Percentiles rank a stretch among this genome's conserved stretches.
Conservation (phyloP, 2,888 invertebrate genomes). For the Drosophila yooni region DNA sequence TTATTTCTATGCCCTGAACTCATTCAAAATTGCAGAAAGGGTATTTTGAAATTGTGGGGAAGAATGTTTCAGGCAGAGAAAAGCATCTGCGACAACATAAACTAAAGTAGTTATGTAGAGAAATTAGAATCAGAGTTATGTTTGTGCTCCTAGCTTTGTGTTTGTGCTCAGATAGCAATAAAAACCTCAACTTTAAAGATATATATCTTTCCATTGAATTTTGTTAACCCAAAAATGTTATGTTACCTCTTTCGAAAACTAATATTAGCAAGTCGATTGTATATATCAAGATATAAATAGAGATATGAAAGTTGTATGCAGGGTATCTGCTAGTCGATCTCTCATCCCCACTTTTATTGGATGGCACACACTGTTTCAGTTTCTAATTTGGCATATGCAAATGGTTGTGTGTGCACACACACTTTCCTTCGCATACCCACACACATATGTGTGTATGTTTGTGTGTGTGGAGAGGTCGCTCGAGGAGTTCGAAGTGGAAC, state of each 20-base stretch:
- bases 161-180: too few species aligned
- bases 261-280: too few species aligned
- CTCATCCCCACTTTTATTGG: background rate
- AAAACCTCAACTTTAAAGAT: too few species aligned
- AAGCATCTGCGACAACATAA: background rate
- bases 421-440: slow-evolving; percentile 9
- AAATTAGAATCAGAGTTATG: background rate
- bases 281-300: too few species aligned
- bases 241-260: too few species aligned
- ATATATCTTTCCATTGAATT: too few species aligned
- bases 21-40: background rate
- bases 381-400: slow-evolving; percentile 56
- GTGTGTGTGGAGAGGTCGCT: background rate
- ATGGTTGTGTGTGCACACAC: slow-evolving; percentile 37
- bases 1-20: slow-evolving; percentile 13
- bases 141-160: background rate
- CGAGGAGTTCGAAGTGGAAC: slow-evolving; percentile 13
- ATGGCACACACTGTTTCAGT: slow-evolving; percentile 9
- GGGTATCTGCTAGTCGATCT: background rate
- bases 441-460: background rate
- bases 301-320: background rate
- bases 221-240: too few species aligned
- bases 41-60: background rate
- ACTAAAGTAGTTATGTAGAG: background rate
- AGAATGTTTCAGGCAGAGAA: background rate